Base-by-base conservation (phyloP, 2,113 vertebrate genomes). In the Erythrocercus mccallii region DNA sequence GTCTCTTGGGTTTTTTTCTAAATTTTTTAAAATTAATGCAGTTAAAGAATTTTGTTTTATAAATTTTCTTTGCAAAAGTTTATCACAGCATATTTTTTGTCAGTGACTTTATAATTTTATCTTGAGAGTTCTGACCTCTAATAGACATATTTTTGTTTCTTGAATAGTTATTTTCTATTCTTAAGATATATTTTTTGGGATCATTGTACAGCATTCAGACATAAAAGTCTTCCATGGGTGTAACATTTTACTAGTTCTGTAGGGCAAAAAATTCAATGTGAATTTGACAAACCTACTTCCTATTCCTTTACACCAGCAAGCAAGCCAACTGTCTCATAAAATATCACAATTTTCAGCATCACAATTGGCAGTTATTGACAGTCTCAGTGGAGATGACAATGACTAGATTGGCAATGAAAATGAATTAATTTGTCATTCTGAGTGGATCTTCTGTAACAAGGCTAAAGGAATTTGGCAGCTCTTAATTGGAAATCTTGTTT, bases 391-490 rank as follows among this genome's bases (percentile, higher is more conserved):
- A 93, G 77, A 90, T 14, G 28, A 86, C 77, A 97, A 73, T 88
- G 90, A 87, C 80, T 91, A 74, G 64, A 96, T 88, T 96, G 94
- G 93, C 95, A 95, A 91, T 35, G 58, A 93, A 95, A 94, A 90
- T 72, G 80, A 94, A 94, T 92, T 95, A 94, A 93, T 92, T 96
- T 95, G 90, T 94, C 80, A 90, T 81, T 94, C 60, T 73, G 81
- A 90, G 88, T 89, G 44, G 90, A 88, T 92, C 70, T 92, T 86
- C 88, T 83, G 70, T 81, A 93, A 89, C 56, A 87, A 90, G 87
- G 82, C 78, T 95, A 90, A 94, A 80, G 65, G 88, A 96, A 76
- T 90, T 89, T 90, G 88, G 77, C 88, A 96, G 82, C 40, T 94
- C 42, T 71, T 94, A 94, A 88, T 79, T 93, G 66, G 57, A 94